Base-by-base conservation (phyloP, 2,888 invertebrate genomes). In the Mythimna loreyi region DNA sequence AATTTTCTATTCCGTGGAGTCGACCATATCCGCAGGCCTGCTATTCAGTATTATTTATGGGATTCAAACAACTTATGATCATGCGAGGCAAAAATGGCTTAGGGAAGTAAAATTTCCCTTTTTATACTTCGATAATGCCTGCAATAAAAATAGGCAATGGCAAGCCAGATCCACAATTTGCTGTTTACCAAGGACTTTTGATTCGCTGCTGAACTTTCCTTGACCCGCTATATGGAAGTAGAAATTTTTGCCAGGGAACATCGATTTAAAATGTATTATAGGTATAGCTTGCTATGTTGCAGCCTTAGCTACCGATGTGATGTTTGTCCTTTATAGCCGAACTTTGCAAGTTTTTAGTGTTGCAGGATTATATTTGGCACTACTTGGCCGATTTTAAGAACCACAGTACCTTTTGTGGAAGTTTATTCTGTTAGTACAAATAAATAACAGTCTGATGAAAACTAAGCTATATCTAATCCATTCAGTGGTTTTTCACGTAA, bases 151-250 rank as follows among this genome's bases (percentile, higher is more conserved):
- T 53, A 53, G 58, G 9, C 19, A 56, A 74, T n/a, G 50, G 19
- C 55, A 59, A 13, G 45, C 65, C 23, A 72, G 82, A 83, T 80
- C 64, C 73, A 83, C 84, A 84, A 75, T 78, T 84, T 82, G 79
- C 83, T 84, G 80, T 80, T 72, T 49, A 67, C 72, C 89, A 87
- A 87, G 87, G 87, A 72, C 85, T 74, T 62, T 68, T 76, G 76
- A 82, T 77, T 81, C 75, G 75, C 71, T 59, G 76, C 71, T 68
- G 67, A 66, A 63, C 56, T 86, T 78, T 80, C 87, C 86, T 89
- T 89, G 89, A 88, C 89, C 86, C 58, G 77, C 55, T 74, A 68
- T 61, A 60, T 47, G 13, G 63, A 59, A 65, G 25, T 49, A 25
- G 3, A 25, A 2, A 5, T 45, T 55, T 25, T 55, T 56, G 66